A percentile compares a stretch with the other conserved stretches of the same genome.
phyloP scores from a whole-genome alignment of 1,140 invertebrate genomes.

The Drosophila sproati region DNA sequence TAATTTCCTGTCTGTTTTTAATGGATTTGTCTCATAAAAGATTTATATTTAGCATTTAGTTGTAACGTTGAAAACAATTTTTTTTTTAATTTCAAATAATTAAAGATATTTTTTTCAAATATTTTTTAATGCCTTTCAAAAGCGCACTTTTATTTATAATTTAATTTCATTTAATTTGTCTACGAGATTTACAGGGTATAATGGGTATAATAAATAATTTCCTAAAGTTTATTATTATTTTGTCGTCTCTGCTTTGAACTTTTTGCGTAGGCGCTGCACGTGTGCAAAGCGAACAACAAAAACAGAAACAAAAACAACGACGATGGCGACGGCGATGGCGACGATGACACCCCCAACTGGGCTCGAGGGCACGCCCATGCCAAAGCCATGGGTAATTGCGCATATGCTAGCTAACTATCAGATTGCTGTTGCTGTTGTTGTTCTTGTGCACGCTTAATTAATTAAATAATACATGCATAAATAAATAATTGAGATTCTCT shows the following conservation, averaged over 20 bases:
- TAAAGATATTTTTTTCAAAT: no score
- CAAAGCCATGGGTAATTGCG: slow-evolving; percentile 51
- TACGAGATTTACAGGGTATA: not conserved
- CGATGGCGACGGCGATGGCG: slow-evolving; percentile 1
- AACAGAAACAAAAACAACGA: not conserved
- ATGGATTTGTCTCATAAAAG: no score
- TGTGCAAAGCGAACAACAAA: slow-evolving; percentile 43
- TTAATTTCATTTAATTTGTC: no score
- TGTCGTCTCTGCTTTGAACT: slow-evolving; percentile 6
- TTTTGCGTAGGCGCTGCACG: slow-evolving; percentile 74
- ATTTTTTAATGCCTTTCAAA: no score
- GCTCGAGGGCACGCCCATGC: slow-evolving; percentile 21
- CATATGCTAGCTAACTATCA: slow-evolving; percentile 17
- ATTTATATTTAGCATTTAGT: no score
- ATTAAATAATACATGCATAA: slow-evolving; percentile 39
- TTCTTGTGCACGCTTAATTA: slow-evolving; percentile 41
- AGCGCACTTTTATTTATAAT: no score
- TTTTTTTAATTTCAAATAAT: no score
- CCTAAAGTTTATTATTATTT: not conserved
- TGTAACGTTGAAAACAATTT: no score
- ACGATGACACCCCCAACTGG: slow-evolving; percentile 4
- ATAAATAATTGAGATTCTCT: slow-evolving; percentile 43
- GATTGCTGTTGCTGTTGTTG: slow-evolving; percentile 7
- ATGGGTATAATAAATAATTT: not conserved
- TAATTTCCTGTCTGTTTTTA: no score